Conservation (phyloP, 2,797 vertebrate genomes). For the Melanotaenia pygmaea region DNA sequence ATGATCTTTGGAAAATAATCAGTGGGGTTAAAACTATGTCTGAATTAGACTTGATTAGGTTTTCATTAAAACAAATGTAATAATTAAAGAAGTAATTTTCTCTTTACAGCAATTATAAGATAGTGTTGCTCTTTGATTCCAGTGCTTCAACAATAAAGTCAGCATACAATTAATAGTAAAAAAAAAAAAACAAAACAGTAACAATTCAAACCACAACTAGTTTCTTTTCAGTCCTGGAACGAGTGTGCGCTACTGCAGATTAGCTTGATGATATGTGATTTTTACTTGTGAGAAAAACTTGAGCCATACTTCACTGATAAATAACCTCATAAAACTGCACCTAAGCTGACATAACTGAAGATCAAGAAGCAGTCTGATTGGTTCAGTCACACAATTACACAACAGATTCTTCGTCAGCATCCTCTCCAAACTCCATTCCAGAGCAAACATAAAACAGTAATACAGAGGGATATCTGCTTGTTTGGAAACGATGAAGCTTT, state of each 20-base stretch:
- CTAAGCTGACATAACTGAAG: slow-evolving; percentile 8
- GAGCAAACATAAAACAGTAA: background rate
- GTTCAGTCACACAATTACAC: background rate
- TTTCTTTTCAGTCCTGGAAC: slow-evolving; percentile 23
- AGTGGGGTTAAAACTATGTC: slow-evolving; percentile 2
- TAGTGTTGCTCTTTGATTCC: slow-evolving; percentile 46
- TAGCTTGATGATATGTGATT: slow-evolving; percentile 41
- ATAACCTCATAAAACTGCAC: slow-evolving; percentile 43
- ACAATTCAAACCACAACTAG: slow-evolving; percentile 6
- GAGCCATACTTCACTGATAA: slow-evolving; percentile 44
- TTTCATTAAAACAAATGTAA: slow-evolving; percentile 30
- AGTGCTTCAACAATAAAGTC: slow-evolving; percentile 56
- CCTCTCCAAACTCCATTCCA: background rate
- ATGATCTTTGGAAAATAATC: slow-evolving; percentile 46
- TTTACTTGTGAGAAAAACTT: slow-evolving; percentile 25
- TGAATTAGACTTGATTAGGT: background rate
- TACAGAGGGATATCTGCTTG: background rate
- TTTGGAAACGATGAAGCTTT: background rate
- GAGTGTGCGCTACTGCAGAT: slow-evolving; percentile 18
- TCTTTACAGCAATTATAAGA: slow-evolving; percentile 36
- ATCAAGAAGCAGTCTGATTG: background rate
- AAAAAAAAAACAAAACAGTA: background rate
- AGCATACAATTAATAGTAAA: slow-evolving; percentile 20
- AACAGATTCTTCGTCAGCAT: background rate
- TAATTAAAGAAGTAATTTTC: slow-evolving; percentile 7